Base-by-base conservation (phyloP, 2,797 vertebrate species). In the Enteromius afrohamiltoni region DNA sequence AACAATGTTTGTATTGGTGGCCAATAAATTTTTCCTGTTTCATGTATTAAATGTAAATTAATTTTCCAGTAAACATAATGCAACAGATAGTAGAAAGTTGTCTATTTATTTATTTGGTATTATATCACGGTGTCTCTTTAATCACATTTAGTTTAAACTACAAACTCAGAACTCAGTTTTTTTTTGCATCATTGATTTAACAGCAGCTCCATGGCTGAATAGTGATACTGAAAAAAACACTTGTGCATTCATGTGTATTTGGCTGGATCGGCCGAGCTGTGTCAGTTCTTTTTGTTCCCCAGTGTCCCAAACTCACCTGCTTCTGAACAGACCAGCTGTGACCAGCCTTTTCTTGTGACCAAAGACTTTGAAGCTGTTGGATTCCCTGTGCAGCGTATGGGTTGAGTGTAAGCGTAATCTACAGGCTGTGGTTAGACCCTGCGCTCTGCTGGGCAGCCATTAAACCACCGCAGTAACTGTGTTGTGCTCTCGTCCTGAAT, bases 401-500 rank as follows among this genome's bases (percentile, higher is more conserved):
- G 9, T 42, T 55, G 70, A n/a, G 6, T 75, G n/a, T 65, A 53
- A 75, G n/a, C 6, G 37, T 45, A 55, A 82, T 75, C 42, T 75
- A 65, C 62, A 83, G 64, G 17, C 49, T 77, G 73, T 82, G 70
- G 70, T 53, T 75, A 75, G 70, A 75, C 42, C 60, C 23, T 64
- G 60, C 11, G 19, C 62, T 62, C 79, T 80, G 79, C 67, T 60
- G 79, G 79, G 34, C 58, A 55, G 51, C 13, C 64, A 83, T 77
- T 83, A 83, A 69, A 70, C 75, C 65, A 78, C 65, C 29, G 37
- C 64, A 71, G 82, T 70, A 68, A 78, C 82, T 77, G 40, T 80
- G 16, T 69, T 77, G 82, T 83, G 75, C 64, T 34, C 47, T 71
- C 26, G 13, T 31, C 73, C 74, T 82, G 64, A 78, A 83, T 91